phyloP scores from a whole-genome alignment of 2,113 vertebrate genomes.

The Catharus bicknelli region DNA sequence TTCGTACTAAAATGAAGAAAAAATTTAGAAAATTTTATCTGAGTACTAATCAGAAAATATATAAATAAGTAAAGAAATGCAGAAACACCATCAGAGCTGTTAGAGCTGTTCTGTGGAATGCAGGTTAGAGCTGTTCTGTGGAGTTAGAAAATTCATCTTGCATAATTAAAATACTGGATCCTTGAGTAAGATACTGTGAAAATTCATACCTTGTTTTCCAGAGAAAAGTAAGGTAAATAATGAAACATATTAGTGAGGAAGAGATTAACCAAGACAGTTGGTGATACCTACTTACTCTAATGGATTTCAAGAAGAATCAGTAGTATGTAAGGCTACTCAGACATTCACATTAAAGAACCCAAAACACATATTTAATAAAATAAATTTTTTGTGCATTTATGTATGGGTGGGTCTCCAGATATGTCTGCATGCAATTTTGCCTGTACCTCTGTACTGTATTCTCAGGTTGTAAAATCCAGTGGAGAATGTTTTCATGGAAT shows the following conservation, averaged over 20 bases:
- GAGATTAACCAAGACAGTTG: neutral
- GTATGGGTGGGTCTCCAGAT: accelerated
- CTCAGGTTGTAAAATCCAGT: neutral
- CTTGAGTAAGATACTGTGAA: neutral
- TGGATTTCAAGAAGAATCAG: neutral
- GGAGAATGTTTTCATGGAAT: neutral
- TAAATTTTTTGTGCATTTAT: neutral
- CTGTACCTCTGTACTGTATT: neutral
- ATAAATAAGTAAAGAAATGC: neutral
- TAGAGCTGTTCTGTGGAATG: neutral
- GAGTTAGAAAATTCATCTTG: neutral
- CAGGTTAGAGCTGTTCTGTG: neutral
- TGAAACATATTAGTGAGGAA: neutral
- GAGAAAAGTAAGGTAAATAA: neutral
- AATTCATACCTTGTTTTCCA: neutral
- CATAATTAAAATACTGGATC: neutral
- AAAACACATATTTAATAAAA: neutral
- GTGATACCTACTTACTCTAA: neutral
- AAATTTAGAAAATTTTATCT: neutral
- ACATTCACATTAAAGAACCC: neutral
- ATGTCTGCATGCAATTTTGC: neutral
- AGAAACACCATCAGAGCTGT: neutral
- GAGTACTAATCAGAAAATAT: neutral
- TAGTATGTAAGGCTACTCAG: neutral
- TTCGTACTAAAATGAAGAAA: neutral